A percentile compares a stretch with the other conserved stretches of the same genome.
phyloP scores from a whole-genome alignment of 2,888 invertebrate genomes.

The Cryptosula pallasiana region DNA sequence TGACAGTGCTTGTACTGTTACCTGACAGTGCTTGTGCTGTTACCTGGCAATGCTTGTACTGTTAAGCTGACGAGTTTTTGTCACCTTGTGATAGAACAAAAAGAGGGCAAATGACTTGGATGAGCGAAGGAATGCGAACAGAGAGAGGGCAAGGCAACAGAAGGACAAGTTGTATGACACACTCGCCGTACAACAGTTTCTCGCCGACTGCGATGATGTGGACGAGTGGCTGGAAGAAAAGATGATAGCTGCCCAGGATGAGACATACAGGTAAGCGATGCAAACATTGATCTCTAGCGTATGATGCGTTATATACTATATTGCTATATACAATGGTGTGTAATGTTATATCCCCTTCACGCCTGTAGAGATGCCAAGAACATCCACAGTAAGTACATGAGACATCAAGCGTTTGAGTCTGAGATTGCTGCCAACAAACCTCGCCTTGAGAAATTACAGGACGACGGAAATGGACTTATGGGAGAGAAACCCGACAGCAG shows the following conservation, averaged over 20 bases:
- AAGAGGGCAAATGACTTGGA: conserved; percentile 93
- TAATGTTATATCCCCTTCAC: conserved; percentile 58
- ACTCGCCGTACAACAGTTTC: conserved; percentile 90
- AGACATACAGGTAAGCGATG: conserved; percentile 59
- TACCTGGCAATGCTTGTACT: too few relatives aligned
- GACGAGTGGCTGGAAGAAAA: conserved; percentile 99
- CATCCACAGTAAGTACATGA: conserved; percentile 98
- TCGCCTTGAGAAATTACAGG: conserved; percentile 46
- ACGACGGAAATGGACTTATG: conserved; percentile 12
- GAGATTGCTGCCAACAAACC: conserved; percentile 88
- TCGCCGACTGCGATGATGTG: conserved; percentile 61
- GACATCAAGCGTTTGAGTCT: conserved; percentile 98
- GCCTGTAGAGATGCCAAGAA: conserved; percentile 78
- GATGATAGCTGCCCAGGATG: conserved; percentile 96
- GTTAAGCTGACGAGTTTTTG: too few relatives aligned
- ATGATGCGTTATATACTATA: not conserved
- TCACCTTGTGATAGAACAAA: conserved; percentile 63
- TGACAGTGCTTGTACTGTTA: too few relatives aligned
- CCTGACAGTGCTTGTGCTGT: too few relatives aligned
- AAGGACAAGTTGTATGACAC: conserved; percentile 92
- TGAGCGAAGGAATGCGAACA: conserved; percentile 75
- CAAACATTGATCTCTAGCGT: not conserved
- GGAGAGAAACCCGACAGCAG: conserved; percentile 21
- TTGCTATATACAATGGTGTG: not conserved
- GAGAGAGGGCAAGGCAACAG: conserved; percentile 81